A percentile compares a stretch with the other conserved stretches of the same genome.
Evolutionary conservation across 2,888 invertebrate species (phyloP).

Genomic region (Erebia epiphron): DNA sequence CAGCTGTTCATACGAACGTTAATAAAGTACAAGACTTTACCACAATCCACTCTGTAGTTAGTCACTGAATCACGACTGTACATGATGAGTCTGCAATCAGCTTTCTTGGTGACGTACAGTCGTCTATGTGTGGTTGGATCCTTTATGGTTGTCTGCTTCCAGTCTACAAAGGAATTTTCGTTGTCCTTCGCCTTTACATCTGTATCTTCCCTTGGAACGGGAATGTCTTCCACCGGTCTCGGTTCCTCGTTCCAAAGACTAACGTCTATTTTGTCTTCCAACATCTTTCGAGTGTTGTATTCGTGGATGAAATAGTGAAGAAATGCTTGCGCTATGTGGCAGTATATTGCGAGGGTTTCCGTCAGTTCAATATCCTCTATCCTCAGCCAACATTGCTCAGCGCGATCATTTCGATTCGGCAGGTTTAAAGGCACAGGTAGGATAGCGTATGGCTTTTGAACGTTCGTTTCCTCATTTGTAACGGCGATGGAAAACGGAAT

Average conservation of each 20-base stretch:
- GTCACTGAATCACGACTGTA: constrained; percentile 68
- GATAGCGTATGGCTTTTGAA: constrained; percentile 50
- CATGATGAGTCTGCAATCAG: constrained; percentile 69
- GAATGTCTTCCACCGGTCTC: constrained; percentile 47
- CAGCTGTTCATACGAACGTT: constrained; percentile 59
- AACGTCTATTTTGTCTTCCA: constrained; percentile 67
- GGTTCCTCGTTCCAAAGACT: constrained; percentile 68
- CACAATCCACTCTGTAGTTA: constrained; percentile 69
- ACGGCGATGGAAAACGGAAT: constrained; percentile 48
- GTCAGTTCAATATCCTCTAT: constrained; percentile 69
- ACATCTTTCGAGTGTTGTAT: constrained; percentile 69
- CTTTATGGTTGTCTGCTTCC: constrained; percentile 64
- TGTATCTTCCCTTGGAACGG: constrained; percentile 44
- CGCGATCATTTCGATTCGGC: constrained; percentile 69
- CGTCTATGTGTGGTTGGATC: constrained; percentile 65
- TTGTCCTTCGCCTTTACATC: constrained; percentile 41
- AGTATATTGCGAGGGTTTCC: constrained; percentile 66
- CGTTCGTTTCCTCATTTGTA: constrained; percentile 47
- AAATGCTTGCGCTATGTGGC: constrained; percentile 63
- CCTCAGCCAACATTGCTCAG: constrained; percentile 73
- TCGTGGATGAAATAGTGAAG: constrained; percentile 64
- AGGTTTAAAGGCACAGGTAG: constrained; percentile 69
- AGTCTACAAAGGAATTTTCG: constrained; percentile 55
- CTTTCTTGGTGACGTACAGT: constrained; percentile 66
- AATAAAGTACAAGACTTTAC: constrained; percentile 63